phyloP scores from a whole-genome alignment of 2,113 vertebrate species.

The Cebus imitator region DNA sequence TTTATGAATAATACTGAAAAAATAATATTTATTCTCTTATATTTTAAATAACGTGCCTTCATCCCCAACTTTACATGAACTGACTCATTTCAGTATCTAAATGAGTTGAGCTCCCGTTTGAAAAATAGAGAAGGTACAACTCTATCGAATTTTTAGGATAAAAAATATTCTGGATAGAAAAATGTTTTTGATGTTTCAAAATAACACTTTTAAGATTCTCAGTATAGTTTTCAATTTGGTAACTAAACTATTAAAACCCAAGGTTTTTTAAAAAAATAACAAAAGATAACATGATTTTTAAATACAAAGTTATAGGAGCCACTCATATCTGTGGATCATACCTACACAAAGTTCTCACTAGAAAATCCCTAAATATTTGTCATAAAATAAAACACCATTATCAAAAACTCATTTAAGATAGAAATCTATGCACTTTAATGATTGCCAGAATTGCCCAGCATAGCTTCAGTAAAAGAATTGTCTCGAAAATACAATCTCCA shows the following conservation, averaged over 20 bases:
- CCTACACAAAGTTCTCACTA: conserved; percentile 20
- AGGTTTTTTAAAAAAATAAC: conserved; percentile 37
- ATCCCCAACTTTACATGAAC: conserved; percentile 38
- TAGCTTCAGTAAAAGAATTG: conserved; percentile 44
- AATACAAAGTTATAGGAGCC: conserved; percentile 78
- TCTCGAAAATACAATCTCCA: conserved; percentile 66
- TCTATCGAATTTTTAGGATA: conserved; percentile 68
- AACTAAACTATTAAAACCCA: conserved; percentile 64
- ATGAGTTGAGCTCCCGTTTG: conserved; percentile 50
- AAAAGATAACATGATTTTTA: conserved; percentile 62
- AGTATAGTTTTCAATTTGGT: conserved; percentile 61
- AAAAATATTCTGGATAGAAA: conserved; percentile 78
- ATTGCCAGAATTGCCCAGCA: conserved; percentile 56
- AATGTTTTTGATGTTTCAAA: conserved; percentile 73
- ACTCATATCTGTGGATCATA: conserved; percentile 48
- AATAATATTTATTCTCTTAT: conserved; percentile 55
- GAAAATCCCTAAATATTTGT: conserved; percentile 59
- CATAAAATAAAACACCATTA: conserved; percentile 58
- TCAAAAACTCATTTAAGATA: conserved; percentile 46
- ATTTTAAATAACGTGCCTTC: conserved; percentile 41
- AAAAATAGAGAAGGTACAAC: conserved; percentile 74
- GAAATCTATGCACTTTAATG: background rate
- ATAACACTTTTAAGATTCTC: conserved; percentile 72
- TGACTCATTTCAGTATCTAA: conserved; percentile 52
- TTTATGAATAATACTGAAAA: conserved; percentile 84